phyloP scores from a whole-genome alignment of 1,140 invertebrate species.

The Drosophila simulans region DNA sequence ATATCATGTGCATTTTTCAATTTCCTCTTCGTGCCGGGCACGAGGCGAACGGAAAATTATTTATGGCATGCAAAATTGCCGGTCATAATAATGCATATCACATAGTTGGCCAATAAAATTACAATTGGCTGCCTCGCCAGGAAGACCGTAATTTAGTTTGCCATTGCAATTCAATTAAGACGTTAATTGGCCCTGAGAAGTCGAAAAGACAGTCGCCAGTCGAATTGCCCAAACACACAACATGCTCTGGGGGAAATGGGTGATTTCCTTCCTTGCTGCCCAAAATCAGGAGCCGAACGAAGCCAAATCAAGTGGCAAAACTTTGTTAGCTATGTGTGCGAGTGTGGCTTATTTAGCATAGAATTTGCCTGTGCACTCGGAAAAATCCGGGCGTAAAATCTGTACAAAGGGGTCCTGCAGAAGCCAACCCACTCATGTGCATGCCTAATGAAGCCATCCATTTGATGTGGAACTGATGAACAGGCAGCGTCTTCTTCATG shows the following conservation, averaged over 20 bases:
- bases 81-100: slow-evolving; percentile 58
- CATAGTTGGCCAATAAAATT: slow-evolving; percentile 50
- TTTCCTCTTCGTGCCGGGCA: slow-evolving; percentile 39
- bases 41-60: slow-evolving; percentile 52
- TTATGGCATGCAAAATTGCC: slow-evolving; percentile 56
- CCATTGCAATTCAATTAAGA: slow-evolving; percentile 74
- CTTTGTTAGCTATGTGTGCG: slow-evolving; percentile 54
- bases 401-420: slow-evolving; percentile 9
- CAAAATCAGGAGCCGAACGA: slow-evolving; percentile 41
- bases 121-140: slow-evolving; percentile 45
- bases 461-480: slow-evolving; percentile 63
- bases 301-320: slow-evolving; percentile 78
- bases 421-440: slow-evolving; percentile 61
- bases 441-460: slow-evolving; percentile 77
- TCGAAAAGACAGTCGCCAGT: slow-evolving; percentile 30
- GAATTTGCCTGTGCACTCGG: slow-evolving; percentile 53
- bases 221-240: slow-evolving; percentile 49
- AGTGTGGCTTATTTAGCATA: slow-evolving; percentile 63
- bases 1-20: slow-evolving; percentile 64
- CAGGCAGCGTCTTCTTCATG: slow-evolving; percentile 18
- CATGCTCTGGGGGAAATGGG: slow-evolving; percentile 61
- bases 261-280: slow-evolving; percentile 63
- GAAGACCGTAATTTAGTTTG: slow-evolving; percentile 32
- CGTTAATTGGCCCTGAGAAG: slow-evolving; percentile 65
- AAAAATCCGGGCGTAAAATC: neutral